Conservation (phyloP, 2,113 vertebrate genomes). For the Caracal caracal region DNA sequence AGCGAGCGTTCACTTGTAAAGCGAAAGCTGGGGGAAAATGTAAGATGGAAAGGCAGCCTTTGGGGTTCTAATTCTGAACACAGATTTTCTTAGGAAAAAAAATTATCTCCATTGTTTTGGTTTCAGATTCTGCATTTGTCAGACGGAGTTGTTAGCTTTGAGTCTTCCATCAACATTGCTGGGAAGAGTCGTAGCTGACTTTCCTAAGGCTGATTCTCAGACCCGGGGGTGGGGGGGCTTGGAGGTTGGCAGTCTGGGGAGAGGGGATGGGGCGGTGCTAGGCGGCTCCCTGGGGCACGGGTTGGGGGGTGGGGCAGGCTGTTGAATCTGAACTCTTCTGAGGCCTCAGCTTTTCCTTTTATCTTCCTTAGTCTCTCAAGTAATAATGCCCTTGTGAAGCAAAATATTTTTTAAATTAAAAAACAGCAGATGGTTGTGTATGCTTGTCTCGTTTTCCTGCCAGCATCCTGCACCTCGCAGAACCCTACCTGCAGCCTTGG, state of each 20-base stretch:
- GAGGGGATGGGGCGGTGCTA: background rate
- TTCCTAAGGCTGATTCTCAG: background rate
- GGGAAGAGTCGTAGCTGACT: background rate
- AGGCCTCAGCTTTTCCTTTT: background rate
- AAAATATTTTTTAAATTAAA: background rate
- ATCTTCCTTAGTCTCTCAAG: background rate
- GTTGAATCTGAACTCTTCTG: background rate
- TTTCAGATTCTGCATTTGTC: constrained; percentile 33
- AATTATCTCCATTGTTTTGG: background rate
- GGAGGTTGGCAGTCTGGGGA: background rate
- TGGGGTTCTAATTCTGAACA: background rate
- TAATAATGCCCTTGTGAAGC: background rate
- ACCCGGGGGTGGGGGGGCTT: background rate
- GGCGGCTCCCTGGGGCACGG: background rate
- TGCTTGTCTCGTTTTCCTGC: constrained; percentile 39
- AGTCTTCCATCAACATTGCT: background rate
- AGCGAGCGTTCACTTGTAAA: background rate
- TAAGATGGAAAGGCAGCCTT: background rate
- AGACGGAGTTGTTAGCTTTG: background rate
- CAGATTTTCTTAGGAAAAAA: background rate
- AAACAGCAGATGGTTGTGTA: background rate
- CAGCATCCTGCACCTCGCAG: constrained; percentile 71
- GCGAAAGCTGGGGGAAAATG: background rate
- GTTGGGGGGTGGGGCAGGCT: background rate
- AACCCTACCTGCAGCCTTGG: background rate